phyloP scores from a whole-genome alignment of 2,113 vertebrate species.

The Erpornis zantholeuca region DNA sequence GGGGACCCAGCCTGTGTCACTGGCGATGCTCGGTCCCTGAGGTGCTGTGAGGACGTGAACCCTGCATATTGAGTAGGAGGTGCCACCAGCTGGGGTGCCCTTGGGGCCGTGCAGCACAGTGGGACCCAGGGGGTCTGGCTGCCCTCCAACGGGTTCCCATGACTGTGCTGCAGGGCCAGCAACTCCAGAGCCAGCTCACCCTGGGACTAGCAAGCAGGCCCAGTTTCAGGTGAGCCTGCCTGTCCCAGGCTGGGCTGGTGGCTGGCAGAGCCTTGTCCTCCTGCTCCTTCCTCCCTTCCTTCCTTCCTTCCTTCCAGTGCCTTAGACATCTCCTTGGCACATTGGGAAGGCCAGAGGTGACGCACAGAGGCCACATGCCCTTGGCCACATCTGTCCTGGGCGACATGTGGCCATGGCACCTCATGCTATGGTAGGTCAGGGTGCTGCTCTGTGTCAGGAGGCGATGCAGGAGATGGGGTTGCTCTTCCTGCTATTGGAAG shows the following conservation, averaged over 20 bases:
- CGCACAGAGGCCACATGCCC: neutral
- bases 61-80: neutral
- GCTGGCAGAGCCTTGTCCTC: neutral
- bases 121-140: neutral
- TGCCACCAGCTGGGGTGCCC: neutral
- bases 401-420: neutral
- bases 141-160: neutral
- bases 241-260: neutral
- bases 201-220: neutral
- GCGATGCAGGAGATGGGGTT: neutral
- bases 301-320: neutral
- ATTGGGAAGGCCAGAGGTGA: neutral
- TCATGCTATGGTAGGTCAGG: neutral
- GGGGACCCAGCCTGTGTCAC: neutral
- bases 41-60: neutral
- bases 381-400: neutral
- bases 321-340: neutral
- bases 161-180: neutral
- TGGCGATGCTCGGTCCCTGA: rapidly evolving
- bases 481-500: neutral
- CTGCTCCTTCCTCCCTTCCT: neutral
- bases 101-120: rapidly evolving
- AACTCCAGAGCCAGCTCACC: neutral
- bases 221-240: neutral
- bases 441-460: neutral